phyloP scores from a whole-genome alignment of 2,888 invertebrate species.

The Plebejus anna region DNA sequence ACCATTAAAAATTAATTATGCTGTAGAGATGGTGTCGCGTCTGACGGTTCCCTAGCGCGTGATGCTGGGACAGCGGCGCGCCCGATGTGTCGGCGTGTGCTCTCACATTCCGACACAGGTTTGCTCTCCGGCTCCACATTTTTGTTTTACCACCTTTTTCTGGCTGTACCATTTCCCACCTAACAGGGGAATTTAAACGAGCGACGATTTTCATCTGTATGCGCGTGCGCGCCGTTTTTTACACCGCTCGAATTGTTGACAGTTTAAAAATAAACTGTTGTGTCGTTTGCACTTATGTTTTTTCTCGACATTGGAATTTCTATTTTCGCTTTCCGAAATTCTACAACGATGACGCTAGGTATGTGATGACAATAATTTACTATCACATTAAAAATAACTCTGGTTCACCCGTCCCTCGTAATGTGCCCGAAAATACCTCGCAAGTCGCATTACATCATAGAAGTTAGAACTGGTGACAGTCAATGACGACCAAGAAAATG shows the following conservation, averaged over 20 bases:
- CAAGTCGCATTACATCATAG: not conserved
- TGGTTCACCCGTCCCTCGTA: slow-evolving; percentile 12
- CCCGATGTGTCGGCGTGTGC: slow-evolving; percentile 44
- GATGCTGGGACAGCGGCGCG: slow-evolving; percentile 40
- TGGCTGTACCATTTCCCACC: slow-evolving; percentile 62
- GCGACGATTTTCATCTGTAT: slow-evolving; percentile 57
- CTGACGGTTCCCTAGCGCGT: not conserved
- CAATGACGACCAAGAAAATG: not conserved
- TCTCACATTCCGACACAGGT: slow-evolving; percentile 70
- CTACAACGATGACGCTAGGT: slow-evolving; percentile 20
- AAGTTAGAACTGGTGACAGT: not conserved
- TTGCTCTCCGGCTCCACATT: slow-evolving; percentile 61
- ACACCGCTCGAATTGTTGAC: slow-evolving; percentile 46
- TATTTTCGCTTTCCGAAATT: slow-evolving; percentile 34
- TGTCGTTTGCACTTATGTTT: slow-evolving; percentile 46
- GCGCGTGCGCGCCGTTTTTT: slow-evolving; percentile 46
- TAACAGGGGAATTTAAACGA: slow-evolving; percentile 69
- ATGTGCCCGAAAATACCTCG: not conserved
- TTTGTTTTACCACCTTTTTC: slow-evolving; percentile 65
- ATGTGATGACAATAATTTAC: not conserved
- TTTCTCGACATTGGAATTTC: slow-evolving; percentile 34
- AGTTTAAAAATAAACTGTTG: slow-evolving; percentile 49
- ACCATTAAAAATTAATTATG: not conserved
- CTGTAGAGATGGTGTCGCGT: not conserved
- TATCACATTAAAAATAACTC: slow-evolving; percentile 1